These are phyloP conservation scores for Leucoraja ocellata DNA, from an alignment of 2,797 vertebrate genomes.

Conservation along the genomic window DNA sequence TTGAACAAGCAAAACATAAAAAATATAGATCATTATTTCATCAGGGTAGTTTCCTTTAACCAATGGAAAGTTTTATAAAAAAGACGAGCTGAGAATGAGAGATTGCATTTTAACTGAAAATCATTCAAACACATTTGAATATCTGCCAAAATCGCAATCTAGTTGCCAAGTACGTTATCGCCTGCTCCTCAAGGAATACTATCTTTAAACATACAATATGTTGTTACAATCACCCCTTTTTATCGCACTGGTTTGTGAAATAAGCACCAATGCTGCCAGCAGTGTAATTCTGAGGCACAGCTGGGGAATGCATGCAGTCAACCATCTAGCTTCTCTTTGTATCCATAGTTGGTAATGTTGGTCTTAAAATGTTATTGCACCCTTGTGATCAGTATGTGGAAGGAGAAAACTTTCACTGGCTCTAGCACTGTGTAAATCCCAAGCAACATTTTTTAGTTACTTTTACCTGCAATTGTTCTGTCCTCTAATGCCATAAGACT, in stretches of 20 bases:
- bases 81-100: not conserved
- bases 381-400: not conserved
- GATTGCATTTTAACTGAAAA: conserved; percentile 14
- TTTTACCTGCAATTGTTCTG: too few relatives aligned
- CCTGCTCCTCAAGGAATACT: conserved; percentile 44
- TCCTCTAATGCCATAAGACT: too few relatives aligned
- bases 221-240: conserved; percentile 50
- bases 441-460: not conserved
- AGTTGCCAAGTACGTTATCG: conserved; percentile 54
- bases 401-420: not conserved
- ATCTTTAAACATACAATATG: conserved; percentile 48
- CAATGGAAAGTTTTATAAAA: not conserved
- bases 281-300: not conserved
- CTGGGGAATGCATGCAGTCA: not conserved
- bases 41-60: not conserved
- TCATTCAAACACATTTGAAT: conserved; percentile 46
- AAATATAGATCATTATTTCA: not conserved
- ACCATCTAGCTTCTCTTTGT: not conserved
- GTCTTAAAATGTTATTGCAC: not conserved
- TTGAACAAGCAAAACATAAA: not conserved
- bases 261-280: conserved; percentile 51
- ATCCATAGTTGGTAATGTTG: conserved; percentile 37
- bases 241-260: conserved; percentile 52
- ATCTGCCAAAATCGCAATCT: conserved; percentile 52
- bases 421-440: not conserved